Conservation (phyloP, 2,113 vertebrate species). For the Rhea pennata region DNA sequence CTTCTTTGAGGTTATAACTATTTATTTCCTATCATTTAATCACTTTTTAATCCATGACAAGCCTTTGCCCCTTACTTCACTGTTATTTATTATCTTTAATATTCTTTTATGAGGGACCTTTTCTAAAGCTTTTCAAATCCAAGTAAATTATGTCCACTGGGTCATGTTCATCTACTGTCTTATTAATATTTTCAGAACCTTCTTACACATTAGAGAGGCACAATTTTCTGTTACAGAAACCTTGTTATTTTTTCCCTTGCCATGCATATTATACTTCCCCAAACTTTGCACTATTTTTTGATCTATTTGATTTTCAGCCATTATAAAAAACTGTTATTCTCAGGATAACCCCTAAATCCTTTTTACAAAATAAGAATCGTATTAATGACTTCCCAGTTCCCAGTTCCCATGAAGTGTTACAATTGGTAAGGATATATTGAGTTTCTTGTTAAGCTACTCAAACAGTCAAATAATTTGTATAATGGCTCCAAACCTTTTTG, state of each 20-base stretch:
- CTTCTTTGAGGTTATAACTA: constrained; percentile 71
- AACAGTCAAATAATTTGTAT: constrained; percentile 5
- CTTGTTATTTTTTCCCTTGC: constrained; percentile 5
- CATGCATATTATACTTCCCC: neutral
- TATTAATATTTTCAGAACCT: constrained; percentile 72
- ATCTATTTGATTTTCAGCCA: constrained; percentile 15
- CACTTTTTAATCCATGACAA: constrained; percentile 74
- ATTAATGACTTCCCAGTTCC: neutral
- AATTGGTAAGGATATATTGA: neutral
- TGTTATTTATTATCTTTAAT: constrained; percentile 77
- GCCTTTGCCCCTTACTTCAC: constrained; percentile 69
- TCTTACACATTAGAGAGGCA: constrained; percentile 34
- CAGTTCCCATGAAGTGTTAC: neutral
- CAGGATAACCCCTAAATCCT: neutral
- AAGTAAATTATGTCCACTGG: constrained; percentile 70
- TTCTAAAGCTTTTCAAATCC: constrained; percentile 71
- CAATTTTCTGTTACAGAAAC: constrained; percentile 25
- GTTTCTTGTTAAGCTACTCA: neutral
- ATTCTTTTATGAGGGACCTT: constrained; percentile 74
- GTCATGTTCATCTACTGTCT: constrained; percentile 61
- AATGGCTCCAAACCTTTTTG: constrained; percentile 44
- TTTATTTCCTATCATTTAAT: constrained; percentile 73
- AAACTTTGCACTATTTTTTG: neutral
- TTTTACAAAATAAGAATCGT: neutral
- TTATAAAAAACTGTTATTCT: neutral